These are phyloP conservation scores for Orchesella cincta DNA, from an alignment of 1,140 invertebrate genomes.

Conservation along the genomic window DNA sequence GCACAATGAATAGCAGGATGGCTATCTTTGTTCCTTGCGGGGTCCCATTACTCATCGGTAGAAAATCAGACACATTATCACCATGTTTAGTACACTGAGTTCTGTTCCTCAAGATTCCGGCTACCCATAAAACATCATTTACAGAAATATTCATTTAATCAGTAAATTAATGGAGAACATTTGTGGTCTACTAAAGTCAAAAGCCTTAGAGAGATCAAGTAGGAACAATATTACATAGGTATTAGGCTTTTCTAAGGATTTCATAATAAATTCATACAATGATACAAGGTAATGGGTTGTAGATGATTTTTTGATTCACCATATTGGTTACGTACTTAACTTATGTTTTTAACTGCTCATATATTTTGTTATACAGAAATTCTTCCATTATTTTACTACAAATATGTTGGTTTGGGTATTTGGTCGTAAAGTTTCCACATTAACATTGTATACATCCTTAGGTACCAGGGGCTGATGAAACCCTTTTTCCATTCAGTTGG, in stretches of 20 bases:
- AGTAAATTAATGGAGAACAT: neutral
- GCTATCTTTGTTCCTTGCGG: neutral
- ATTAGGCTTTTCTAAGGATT: constrained; percentile 17
- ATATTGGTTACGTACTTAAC: neutral
- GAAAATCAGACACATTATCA: neutral
- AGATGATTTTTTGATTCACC: neutral
- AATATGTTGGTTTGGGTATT: constrained; percentile 22
- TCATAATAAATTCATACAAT: neutral
- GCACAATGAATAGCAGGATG: neutral
- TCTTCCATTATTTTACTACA: constrained; percentile 19
- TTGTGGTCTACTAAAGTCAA: constrained; percentile 25
- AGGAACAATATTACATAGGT: constrained; percentile 9
- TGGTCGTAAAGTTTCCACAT: neutral
- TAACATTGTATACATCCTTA: neutral
- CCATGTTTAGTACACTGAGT: neutral
- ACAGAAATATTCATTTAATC: neutral
- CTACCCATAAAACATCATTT: constrained; percentile 22
- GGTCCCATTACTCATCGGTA: neutral
- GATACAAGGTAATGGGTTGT: neutral
- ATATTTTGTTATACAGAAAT: constrained; percentile 26
- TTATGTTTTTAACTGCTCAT: neutral
- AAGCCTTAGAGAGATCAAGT: constrained; percentile 13
- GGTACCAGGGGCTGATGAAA: neutral
- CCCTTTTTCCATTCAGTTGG: constrained; percentile 2
- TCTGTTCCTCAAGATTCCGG: neutral